Conservation (phyloP, 1,140 invertebrate genomes). For the Trinorchestia longiramus region DNA sequence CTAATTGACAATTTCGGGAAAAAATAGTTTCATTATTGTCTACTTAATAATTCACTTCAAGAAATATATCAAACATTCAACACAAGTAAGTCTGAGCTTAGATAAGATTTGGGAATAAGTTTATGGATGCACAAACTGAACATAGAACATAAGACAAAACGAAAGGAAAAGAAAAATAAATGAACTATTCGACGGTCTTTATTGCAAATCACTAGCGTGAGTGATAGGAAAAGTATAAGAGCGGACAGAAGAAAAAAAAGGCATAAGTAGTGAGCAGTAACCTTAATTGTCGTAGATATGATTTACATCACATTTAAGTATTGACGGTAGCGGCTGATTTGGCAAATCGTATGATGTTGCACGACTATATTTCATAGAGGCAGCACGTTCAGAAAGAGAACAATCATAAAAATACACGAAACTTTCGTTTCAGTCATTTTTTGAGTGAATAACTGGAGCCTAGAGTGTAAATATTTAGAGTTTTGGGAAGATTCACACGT, state of each 20-base stretch:
- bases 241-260: neutral
- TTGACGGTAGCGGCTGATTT: neutral
- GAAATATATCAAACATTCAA: neutral
- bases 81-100: neutral
- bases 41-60: neutral
- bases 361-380: neutral
- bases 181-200: neutral
- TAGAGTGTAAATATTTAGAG: neutral
- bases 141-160: neutral
- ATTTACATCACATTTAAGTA: neutral
- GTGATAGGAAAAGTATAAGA: conserved; percentile 3
- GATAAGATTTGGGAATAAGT: neutral
- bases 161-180: conserved; percentile 23
- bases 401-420: neutral
- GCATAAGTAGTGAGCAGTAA: neutral
- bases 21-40: neutral
- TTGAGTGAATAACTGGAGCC: neutral
- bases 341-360: neutral
- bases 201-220: conserved; percentile 14
- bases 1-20: neutral
- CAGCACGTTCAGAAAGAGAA: neutral
- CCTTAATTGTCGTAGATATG: neutral
- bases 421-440: neutral
- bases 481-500: neutral
- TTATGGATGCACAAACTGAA: neutral